These are phyloP conservation scores for Hyles vespertilio DNA, from an alignment of 1,140 invertebrate genomes.

Conservation along the genomic window DNA sequence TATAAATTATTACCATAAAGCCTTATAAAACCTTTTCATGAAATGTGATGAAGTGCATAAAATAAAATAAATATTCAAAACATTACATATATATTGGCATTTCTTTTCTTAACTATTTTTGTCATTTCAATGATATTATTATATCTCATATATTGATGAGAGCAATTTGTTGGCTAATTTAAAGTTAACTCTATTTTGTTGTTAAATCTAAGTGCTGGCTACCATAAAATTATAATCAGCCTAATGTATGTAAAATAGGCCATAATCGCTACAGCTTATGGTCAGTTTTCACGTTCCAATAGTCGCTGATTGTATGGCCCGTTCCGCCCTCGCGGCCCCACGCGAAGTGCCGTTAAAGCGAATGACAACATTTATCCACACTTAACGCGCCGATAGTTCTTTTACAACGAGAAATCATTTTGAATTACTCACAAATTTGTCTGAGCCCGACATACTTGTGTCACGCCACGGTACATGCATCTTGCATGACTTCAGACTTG, in stretches of 20 bases:
- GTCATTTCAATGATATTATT: too few species aligned
- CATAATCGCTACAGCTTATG: background rate
- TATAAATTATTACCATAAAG: too few species aligned
- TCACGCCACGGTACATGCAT: background rate
- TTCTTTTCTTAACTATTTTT: too few species aligned
- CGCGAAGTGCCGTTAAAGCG: conserved; percentile 42
- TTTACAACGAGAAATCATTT: conserved; percentile 27
- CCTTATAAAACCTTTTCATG: too few species aligned
- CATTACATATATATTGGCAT: too few species aligned
- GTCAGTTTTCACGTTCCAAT: background rate
- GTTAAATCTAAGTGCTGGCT: background rate
- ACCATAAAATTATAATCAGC: background rate
- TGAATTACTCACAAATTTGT: conserved; percentile 26
- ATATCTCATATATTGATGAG: too few species aligned
- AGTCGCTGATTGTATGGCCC: conserved; percentile 17
- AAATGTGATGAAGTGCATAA: too few species aligned
- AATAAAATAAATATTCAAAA: too few species aligned
- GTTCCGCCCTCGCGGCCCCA: conserved; percentile 30
- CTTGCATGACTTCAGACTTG: too few species aligned
- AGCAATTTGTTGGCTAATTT: too few species aligned
- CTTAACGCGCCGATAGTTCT: conserved; percentile 34
- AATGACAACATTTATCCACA: conserved; percentile 54
- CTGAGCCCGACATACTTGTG: background rate
- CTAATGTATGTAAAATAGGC: too few species aligned
- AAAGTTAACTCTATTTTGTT: background rate